Base-by-base conservation (phyloP, 2,113 vertebrate species). In the Psettodes erumei region DNA sequence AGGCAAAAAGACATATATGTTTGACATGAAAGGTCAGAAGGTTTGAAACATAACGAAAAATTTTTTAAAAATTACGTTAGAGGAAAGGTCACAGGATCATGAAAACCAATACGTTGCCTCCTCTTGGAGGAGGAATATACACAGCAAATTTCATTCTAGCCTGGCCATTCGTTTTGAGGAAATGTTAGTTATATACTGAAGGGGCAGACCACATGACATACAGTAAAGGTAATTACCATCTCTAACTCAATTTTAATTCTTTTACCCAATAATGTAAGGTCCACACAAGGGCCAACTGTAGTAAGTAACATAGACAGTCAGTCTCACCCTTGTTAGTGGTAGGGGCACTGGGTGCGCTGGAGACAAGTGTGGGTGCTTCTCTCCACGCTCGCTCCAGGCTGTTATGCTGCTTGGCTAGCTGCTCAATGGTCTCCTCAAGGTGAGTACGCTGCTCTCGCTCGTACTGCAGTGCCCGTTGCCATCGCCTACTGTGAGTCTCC, bases 381-480 rank as follows among this genome's bases (percentile, higher is more conserved):
- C 96, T 95, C 93, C 97, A 98, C 92, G 98, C 98, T 2, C 96
- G 90, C 86, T 99, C 98, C 83, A 99, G 94, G 93, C 95, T 98
- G 94, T 99, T 99, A 93, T 99, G 98, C 90, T 99, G 98, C 84
- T 97, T 98, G 89, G 98, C 98, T 86, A 99, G 53, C 92, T 98
- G 97, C 92, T 99, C 98, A 10, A 99, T 98, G 84, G 98, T 98
- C 88, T 99, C 97, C 87, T 99, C 98, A 89, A 99, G 94, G 56
- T 96, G 97, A 74, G 94, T 89, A 0, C 98, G 92, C 91, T 98
- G 98, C 90, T 99, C 98, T 28, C 96, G 95, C 93, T 99, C 98
- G 95, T 98, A 95, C 91, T 98, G 98, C 85, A 99, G 94, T 0
- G 94, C 96, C 9, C 96, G 96, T 89, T 99, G 98, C 98, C 97